Percentiles rank a stretch among this genome's conserved stretches.
Conservation (phyloP, 2,113 vertebrate species). For the Heloderma charlesbogerti region DNA sequence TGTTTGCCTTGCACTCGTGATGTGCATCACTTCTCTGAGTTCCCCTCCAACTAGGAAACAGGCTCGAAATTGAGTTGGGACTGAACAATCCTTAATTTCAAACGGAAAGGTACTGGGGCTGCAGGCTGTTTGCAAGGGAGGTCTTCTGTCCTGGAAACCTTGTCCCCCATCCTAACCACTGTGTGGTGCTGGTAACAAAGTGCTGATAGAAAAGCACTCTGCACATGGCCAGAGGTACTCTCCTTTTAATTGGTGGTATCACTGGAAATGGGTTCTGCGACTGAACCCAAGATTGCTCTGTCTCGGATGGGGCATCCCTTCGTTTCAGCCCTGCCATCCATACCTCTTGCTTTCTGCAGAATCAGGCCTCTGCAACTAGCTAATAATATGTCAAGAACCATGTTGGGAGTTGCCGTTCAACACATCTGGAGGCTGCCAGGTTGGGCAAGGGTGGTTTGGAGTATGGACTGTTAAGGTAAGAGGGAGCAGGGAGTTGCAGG, state of each 20-base stretch:
- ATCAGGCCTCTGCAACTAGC: background rate
- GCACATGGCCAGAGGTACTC: background rate
- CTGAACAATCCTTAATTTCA: background rate
- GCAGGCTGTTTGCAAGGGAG: accelerated
- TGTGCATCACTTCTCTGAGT: too few species aligned
- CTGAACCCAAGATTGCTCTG: background rate
- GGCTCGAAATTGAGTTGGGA: background rate
- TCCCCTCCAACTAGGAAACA: background rate
- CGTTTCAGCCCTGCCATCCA: background rate
- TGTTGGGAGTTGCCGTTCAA: too few species aligned
- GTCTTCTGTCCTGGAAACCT: background rate
- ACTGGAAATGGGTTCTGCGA: background rate
- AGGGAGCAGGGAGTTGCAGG: too few species aligned
- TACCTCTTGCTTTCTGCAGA: background rate
- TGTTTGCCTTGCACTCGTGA: background rate
- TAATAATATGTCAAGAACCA: too few species aligned
- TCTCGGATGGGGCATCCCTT: background rate
- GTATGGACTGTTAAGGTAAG: too few species aligned
- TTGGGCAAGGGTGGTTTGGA: background rate
- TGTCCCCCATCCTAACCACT: background rate
- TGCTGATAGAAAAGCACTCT: background rate
- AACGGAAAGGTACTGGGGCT: background rate
- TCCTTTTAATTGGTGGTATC: background rate
- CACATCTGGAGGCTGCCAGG: too few species aligned
- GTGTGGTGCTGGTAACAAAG: background rate